Base-by-base conservation (phyloP, 2,888 invertebrate genomes). In the Thecocarcelia acutangulata region DNA sequence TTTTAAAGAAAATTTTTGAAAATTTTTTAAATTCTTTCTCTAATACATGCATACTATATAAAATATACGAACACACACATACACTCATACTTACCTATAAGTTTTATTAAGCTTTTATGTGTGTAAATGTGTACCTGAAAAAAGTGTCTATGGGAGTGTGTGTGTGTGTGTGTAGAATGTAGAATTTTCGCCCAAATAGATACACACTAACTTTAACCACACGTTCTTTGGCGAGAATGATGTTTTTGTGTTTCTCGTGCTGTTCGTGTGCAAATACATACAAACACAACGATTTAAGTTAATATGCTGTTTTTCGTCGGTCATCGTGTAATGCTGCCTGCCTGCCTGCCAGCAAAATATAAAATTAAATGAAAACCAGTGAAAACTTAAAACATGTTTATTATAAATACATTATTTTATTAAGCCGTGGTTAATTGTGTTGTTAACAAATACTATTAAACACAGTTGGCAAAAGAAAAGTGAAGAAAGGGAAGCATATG, bases 171-270 rank as follows among this genome's bases (percentile, higher is more conserved):
- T 69, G 59, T 76, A 59, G 44, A 50, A 54, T 72, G 42, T 72
- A 56, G 61, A 74, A 46, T 82, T 78, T 74, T 73, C 74, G 73
- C 74, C 64, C 64, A 50, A 68, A 64, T 81, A 82, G 82, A 82
- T 82, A 82, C 82, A 82, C 77, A 82, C 69, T 70, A 82, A 82
- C 64, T 74, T 74, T 78, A 74, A 82, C 77, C 74, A 82, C 77
- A 82, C 77, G 74, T 70, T 74, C 42, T 74, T 48, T 58, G 52
- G 50, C 77, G 66, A 76, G 13, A 15, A 37, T 21, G 52, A 21
- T 66, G 59, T 75, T n/a, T n/a, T n/a, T 61, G 54, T 70, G 64
- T 19, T 64, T 12, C 54, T 76, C 59, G 46, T 63, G 24, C 46
- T 48, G 5, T 61, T 74, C 63, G 61, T 68, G 40, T 58, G 52